phyloP scores from a whole-genome alignment of 2,113 vertebrate species.

The Emydura subglobosa region DNA sequence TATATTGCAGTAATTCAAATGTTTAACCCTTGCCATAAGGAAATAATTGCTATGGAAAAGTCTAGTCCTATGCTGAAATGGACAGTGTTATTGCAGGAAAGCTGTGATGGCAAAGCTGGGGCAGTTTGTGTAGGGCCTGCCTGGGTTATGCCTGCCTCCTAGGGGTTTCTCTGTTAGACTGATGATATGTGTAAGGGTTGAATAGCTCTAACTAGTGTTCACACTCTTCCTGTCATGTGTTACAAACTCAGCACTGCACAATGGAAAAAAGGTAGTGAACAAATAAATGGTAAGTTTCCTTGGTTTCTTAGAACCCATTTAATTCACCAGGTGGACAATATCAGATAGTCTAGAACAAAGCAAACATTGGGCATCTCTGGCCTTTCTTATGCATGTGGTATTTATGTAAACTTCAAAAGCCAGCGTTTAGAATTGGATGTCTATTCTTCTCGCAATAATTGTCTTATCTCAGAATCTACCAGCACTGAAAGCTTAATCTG shows the following conservation, averaged over 20 bases:
- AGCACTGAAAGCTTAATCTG: too few species aligned
- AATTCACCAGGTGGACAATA: accelerated
- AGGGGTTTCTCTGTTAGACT: not conserved
- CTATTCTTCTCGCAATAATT: not conserved
- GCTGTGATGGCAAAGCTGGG: not conserved
- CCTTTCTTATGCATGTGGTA: not conserved
- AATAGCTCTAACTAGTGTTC: not conserved
- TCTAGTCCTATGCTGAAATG: not conserved
- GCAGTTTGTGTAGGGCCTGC: accelerated
- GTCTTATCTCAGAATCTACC: not conserved
- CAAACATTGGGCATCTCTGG: not conserved
- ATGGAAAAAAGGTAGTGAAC: not conserved
- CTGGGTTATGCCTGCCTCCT: not conserved
- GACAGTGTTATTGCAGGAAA: not conserved
- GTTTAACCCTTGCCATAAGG: not conserved
- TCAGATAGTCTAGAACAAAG: not conserved
- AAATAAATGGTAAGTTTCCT: not conserved
- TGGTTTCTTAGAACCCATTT: not conserved
- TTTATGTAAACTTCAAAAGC: not conserved
- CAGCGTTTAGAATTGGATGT: not conserved
- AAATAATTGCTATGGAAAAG: not conserved
- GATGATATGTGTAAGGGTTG: not conserved
- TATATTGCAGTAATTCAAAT: not conserved
- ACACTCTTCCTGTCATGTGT: not conserved
- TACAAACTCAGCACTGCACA: not conserved